These are phyloP conservation scores for Neoaliturus tenellus DNA, from an alignment of 2,888 invertebrate species.

Conservation along the genomic window DNA sequence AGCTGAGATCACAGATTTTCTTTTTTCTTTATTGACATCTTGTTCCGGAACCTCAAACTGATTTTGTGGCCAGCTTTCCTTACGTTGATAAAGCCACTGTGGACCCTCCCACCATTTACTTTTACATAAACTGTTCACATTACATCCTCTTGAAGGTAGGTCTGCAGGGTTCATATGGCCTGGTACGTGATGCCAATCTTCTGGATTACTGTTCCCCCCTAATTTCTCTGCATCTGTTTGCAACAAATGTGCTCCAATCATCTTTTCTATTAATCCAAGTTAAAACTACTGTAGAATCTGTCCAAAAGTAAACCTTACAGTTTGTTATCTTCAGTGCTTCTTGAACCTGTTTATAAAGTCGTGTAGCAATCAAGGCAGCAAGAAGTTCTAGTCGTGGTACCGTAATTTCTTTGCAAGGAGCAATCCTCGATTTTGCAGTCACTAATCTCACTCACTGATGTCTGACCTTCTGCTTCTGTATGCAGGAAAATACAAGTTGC, in stretches of 20 bases:
- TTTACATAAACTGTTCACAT: conserved; percentile 63
- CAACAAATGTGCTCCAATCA: conserved; percentile 63
- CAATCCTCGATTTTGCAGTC: conserved; percentile 68
- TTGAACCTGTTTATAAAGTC: conserved; percentile 61
- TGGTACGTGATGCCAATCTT: conserved; percentile 67
- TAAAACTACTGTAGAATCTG: conserved; percentile 66
- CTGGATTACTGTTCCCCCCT: conserved; percentile 59
- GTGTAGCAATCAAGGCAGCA: conserved; percentile 66
- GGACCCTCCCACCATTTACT: conserved; percentile 69
- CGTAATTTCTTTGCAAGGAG: conserved; percentile 65
- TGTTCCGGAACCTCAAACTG: conserved; percentile 24
- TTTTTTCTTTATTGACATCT: conserved; percentile 32
- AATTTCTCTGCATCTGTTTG: conserved; percentile 16
- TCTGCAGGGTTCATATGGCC: conserved; percentile 68
- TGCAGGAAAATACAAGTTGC: conserved; percentile 47
- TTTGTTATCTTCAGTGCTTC: conserved; percentile 56
- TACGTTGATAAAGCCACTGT: conserved; percentile 65
- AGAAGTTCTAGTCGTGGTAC: conserved; percentile 69
- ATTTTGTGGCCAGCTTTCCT: conserved; percentile 64
- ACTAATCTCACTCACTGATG: background rate
- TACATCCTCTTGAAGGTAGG: conserved; percentile 68
- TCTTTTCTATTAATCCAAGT: conserved; percentile 66
- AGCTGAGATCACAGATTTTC: background rate
- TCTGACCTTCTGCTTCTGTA: background rate
- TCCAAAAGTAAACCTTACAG: conserved; percentile 65